phyloP scores from a whole-genome alignment of 2,113 vertebrate species.

The Lampris incognitus region DNA sequence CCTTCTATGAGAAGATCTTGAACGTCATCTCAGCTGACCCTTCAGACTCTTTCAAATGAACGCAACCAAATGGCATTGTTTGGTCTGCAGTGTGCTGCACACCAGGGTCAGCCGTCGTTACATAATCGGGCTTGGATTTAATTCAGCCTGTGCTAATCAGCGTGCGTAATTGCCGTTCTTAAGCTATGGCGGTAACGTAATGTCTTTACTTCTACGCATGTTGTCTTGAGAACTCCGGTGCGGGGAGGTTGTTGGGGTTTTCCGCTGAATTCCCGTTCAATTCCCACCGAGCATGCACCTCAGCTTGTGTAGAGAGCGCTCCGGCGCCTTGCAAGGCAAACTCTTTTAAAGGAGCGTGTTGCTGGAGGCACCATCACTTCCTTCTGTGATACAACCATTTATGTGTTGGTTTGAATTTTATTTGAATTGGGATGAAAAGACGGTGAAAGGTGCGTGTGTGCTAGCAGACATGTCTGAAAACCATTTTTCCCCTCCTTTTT shows the following conservation, averaged over 20 bases:
- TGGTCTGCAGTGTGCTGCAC: not conserved
- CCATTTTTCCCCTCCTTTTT: slow-evolving; percentile 36
- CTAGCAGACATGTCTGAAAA: slow-evolving; percentile 70
- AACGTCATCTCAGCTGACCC: slow-evolving; percentile 51
- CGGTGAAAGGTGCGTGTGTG: slow-evolving; percentile 54
- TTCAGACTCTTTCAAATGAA: slow-evolving; percentile 41
- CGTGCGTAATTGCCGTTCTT: not conserved
- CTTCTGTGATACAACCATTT: slow-evolving; percentile 82
- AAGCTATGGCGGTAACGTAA: slow-evolving; percentile 21
- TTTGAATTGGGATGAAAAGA: slow-evolving; percentile 83
- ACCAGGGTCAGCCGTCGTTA: slow-evolving; percentile 5
- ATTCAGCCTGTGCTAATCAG: not conserved
- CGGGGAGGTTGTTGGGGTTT: slow-evolving; percentile 28
- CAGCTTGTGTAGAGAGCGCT: slow-evolving; percentile 60
- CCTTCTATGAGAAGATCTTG: slow-evolving; percentile 44
- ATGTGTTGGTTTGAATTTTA: slow-evolving; percentile 80
- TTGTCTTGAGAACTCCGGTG: slow-evolving; percentile 38
- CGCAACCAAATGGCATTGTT: slow-evolving; percentile 33
- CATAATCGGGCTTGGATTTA: slow-evolving; percentile 26
- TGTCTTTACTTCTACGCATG: slow-evolving; percentile 32
- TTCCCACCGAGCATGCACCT: slow-evolving; percentile 79
- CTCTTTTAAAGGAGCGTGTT: slow-evolving; percentile 73
- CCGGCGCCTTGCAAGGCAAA: slow-evolving; percentile 67
- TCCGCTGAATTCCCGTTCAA: slow-evolving; percentile 53
- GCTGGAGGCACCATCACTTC: slow-evolving; percentile 78